Percentiles rank a stretch among this genome's conserved stretches.
Conservation (phyloP, 2,797 vertebrate species). For the Valencia hispanica region DNA sequence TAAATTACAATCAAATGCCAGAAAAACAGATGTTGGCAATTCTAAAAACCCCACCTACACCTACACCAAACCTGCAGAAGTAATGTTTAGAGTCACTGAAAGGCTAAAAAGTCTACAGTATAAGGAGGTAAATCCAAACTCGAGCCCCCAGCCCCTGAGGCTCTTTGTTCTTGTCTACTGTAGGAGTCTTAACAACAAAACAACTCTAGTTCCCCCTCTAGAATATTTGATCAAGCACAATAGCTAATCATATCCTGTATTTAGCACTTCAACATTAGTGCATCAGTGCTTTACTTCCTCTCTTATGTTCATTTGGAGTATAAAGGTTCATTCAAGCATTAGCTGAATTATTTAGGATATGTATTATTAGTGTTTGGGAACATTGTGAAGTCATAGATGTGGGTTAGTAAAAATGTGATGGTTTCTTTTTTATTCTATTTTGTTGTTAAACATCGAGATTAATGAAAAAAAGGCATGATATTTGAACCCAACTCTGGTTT, state of each 20-base stretch:
- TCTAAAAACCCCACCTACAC: neutral
- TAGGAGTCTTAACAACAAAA: constrained; percentile 49
- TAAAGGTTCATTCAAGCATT: constrained; percentile 47
- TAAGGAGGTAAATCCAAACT: constrained; percentile 58
- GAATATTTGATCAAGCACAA: constrained; percentile 35
- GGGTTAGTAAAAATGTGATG: neutral
- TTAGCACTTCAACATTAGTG: constrained; percentile 45
- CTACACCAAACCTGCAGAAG: neutral
- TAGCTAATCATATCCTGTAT: constrained; percentile 23
- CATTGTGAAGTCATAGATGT: constrained; percentile 48
- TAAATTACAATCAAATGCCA: neutral
- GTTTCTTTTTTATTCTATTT: neutral
- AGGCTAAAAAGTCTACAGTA: neutral
- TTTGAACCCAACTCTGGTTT: too few relatives aligned
- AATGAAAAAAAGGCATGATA: neutral
- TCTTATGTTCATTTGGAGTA: constrained; percentile 19
- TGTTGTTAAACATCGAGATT: constrained; percentile 10
- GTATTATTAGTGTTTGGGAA: constrained; percentile 35
- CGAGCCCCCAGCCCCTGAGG: constrained; percentile 58
- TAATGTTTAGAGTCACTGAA: neutral
- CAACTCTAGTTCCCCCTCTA: constrained; percentile 40
- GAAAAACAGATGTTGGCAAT: neutral
- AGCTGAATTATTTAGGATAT: constrained; percentile 54
- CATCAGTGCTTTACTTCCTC: constrained; percentile 14
- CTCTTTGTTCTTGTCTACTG: constrained; percentile 38